A percentile compares a stretch with the other conserved stretches of the same genome.
Conservation (phyloP, 2,888 invertebrate species). For the Trissonchulus latispiculum region DNA sequence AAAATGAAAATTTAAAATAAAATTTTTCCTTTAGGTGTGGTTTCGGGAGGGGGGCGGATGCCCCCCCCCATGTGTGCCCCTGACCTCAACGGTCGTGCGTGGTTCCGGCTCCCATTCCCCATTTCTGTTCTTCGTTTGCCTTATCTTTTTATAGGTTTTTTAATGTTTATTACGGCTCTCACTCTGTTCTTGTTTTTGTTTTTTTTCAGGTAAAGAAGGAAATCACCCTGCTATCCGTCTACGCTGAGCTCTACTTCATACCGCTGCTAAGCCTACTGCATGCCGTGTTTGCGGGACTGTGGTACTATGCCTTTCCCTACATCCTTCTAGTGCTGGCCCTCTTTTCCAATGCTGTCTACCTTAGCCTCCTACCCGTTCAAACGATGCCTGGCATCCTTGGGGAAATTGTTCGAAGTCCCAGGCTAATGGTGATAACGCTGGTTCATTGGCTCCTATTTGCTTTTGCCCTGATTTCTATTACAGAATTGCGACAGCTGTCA, state of each 20-base stretch:
- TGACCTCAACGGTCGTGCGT: too few relatives aligned
- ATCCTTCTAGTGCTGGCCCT: background rate
- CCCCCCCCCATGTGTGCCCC: too few relatives aligned
- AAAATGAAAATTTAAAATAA: too few relatives aligned
- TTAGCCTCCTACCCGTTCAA: background rate
- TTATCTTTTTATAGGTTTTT: too few relatives aligned
- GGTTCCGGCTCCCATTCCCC: too few relatives aligned
- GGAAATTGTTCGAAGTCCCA: background rate
- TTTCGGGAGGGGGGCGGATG: too few relatives aligned
- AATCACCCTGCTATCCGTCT: conserved; percentile 56
- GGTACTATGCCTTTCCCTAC: conserved; percentile 6
- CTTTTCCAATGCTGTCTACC: background rate
- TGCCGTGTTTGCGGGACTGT: conserved; percentile 73
- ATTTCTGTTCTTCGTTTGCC: too few relatives aligned
- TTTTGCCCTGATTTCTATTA: background rate
- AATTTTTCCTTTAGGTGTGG: too few relatives aligned
- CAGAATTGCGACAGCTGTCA: background rate
- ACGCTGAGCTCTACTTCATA: conserved; percentile 84
- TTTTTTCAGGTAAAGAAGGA: background rate
- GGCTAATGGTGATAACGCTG: background rate
- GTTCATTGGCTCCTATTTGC: background rate
- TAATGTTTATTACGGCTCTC: too few relatives aligned
- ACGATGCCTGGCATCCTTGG: background rate
- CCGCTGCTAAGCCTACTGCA: conserved; percentile 75
- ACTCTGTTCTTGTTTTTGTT: too few relatives aligned